Evolutionary conservation across 2,888 invertebrate species (phyloP).

Genomic region (Oxytorus armatus): DNA sequence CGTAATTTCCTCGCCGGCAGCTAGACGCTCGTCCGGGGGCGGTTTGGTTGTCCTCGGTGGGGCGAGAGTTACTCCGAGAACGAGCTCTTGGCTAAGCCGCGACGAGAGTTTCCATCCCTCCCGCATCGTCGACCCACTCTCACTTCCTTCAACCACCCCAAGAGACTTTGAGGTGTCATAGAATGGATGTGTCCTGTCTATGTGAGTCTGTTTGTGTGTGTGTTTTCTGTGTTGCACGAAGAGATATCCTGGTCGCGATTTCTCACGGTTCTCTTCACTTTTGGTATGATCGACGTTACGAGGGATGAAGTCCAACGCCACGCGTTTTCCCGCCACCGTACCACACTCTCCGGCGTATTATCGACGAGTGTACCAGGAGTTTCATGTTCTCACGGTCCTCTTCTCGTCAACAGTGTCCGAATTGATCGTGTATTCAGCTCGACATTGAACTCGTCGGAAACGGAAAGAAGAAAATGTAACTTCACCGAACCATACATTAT

Average conservation of each 20-base stretch:
- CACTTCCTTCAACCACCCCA: slow-evolving; percentile 38
- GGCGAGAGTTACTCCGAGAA: slow-evolving; percentile 52
- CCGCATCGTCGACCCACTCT: slow-evolving; percentile 35
- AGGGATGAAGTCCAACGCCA: slow-evolving; percentile 57
- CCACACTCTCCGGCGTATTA: background rate
- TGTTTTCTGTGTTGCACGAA: slow-evolving; percentile 17
- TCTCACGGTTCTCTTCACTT: slow-evolving; percentile 47
- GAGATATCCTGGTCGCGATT: slow-evolving; percentile 57
- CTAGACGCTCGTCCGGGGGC: slow-evolving; percentile 45
- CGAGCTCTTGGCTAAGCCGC: slow-evolving; percentile 57
- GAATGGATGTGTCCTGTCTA: slow-evolving; percentile 1
- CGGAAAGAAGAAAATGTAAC: background rate
- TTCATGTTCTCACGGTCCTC: slow-evolving; percentile 1
- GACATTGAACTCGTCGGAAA: slow-evolving; percentile 4
- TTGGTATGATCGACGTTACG: slow-evolving; percentile 62
- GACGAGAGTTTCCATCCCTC: slow-evolving; percentile 39
- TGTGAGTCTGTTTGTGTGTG: background rate
- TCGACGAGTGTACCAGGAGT: slow-evolving; percentile 2
- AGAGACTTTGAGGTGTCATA: slow-evolving; percentile 28
- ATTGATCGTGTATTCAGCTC: slow-evolving; percentile 13
- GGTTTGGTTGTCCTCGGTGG: slow-evolving; percentile 40
- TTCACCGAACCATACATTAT: background rate
- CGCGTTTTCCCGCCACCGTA: background rate
- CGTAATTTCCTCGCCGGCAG: slow-evolving; percentile 76
- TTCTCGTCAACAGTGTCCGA: slow-evolving; percentile 4